Base-by-base conservation (phyloP, 2,888 invertebrate species). In the Ommatoiulus sabulosus region DNA sequence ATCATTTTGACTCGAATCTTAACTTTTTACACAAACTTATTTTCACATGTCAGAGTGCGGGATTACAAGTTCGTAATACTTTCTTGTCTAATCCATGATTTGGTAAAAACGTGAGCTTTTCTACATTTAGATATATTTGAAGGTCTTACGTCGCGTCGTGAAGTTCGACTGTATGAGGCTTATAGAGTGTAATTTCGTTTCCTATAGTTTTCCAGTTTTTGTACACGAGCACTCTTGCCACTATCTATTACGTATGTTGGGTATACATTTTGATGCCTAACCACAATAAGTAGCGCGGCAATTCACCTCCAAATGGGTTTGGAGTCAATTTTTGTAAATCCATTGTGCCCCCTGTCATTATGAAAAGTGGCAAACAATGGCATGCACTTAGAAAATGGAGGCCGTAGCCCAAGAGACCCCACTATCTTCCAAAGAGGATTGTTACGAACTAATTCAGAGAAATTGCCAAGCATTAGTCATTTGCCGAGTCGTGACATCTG, bases 351-450 rank as follows among this genome's bases (percentile, higher is more conserved):
- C 8, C 6, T 72, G 72, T 72, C 72, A 72, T 72, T 72, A 72
- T 72, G 72, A 72, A 72, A 20, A 72, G 72, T 72, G 20, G 24
- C 72, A 24, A 72, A 72, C 72, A 72, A 72, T 72, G 72, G 72
- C 24, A 10, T 24, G 72, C 24, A 72, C 72, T 72, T 72, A 72
- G 72, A 72, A 72, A 24, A 72, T 72, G 72, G 72, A 72, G 72
- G 72, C 24, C 72, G 5, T 24, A 10, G 72, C 72, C 72, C 72
- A 1, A 72, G 72, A 24, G 72, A 10, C 72, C 35, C 2, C 72
- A 72, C 72, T 72, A 72, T 72, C 72, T 24, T 24, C 20, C 24
- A 20, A 24, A n/a, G 8, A 72, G 8, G 20, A 24, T 72, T 72
- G 72, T 20, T 20, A 63, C 6, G 63, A 24, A 72, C 72, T 72